A percentile compares a stretch with the other conserved stretches of the same genome.
Evolutionary conservation across 2,888 invertebrate genomes (phyloP).

Genomic region (Malachius bipustulatus): DNA sequence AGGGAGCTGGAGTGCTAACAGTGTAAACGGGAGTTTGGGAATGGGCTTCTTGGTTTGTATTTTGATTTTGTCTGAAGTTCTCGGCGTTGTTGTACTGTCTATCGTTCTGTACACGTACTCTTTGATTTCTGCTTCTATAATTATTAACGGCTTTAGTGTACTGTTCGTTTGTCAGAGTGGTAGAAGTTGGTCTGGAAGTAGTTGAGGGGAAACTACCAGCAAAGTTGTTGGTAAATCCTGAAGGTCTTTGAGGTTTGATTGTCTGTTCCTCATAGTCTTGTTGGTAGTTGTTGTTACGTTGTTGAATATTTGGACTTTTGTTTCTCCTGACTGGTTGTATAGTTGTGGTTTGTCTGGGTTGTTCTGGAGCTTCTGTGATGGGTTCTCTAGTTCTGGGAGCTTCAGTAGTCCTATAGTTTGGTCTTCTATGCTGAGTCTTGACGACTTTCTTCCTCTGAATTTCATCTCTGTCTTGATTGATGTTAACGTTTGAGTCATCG

Average conservation of each 20-base stretch:
- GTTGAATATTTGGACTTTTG: conserved; percentile 1
- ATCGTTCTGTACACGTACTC: conserved; percentile 16
- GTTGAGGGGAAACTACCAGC: conserved; percentile 40
- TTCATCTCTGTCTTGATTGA: conserved; percentile 34
- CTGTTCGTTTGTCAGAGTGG: conserved; percentile 24
- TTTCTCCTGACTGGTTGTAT: neutral
- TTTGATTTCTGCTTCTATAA: conserved; percentile 17
- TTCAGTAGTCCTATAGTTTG: conserved; percentile 29
- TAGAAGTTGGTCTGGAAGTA: conserved; percentile 34
- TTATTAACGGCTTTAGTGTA: conserved; percentile 26
- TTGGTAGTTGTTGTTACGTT: conserved; percentile 7
- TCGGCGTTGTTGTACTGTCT: conserved; percentile 25
- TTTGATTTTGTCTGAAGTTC: conserved; percentile 26
- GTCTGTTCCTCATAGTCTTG: conserved; percentile 25
- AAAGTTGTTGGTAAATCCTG: conserved; percentile 36
- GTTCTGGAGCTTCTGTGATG: conserved; percentile 20
- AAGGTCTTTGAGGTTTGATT: conserved; percentile 30
- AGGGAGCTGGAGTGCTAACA: conserved; percentile 35
- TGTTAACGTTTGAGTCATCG: conserved; percentile 38
- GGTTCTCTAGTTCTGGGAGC: conserved; percentile 22
- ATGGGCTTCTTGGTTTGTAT: conserved; percentile 16
- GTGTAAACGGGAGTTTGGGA: conserved; percentile 24
- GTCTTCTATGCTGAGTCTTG: conserved; percentile 35
- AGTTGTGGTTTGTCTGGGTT: conserved; percentile 32
- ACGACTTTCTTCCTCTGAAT: conserved; percentile 36